Conservation (phyloP, 2,888 invertebrate species). For the Leucozona laternaria region DNA sequence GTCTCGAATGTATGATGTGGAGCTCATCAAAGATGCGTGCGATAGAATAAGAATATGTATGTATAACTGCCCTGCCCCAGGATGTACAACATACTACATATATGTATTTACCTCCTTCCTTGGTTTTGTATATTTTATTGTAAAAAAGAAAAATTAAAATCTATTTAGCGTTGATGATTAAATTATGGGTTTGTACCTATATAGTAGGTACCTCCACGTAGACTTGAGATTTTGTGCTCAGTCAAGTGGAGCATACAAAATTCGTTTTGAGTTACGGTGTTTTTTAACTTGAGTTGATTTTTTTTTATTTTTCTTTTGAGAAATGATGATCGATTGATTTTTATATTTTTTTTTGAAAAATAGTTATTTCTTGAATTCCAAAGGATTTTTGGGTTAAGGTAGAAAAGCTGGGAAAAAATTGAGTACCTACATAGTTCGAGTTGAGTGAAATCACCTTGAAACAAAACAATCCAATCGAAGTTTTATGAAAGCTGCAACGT, state of each 20-base stretch:
- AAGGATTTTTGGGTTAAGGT: background rate
- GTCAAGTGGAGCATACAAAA: constrained; percentile 64
- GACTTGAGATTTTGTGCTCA: constrained; percentile 20
- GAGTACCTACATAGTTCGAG: no score
- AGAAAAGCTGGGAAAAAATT: background rate
- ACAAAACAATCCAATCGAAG: background rate
- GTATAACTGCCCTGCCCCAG: constrained; percentile 61
- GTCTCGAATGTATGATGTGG: constrained; percentile 41
- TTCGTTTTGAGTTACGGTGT: constrained; percentile 45
- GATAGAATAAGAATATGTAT: background rate
- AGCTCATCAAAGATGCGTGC: constrained; percentile 69
- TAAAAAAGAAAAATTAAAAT: constrained; percentile 35
- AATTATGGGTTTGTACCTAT: constrained; percentile 72
- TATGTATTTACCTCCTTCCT: background rate
- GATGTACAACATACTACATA: constrained; percentile 1
- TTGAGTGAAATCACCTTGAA: background rate
- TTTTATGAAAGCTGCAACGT: background rate
- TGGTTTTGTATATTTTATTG: background rate
- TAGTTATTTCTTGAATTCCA: background rate
- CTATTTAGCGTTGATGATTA: constrained; percentile 77
- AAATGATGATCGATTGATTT: constrained; percentile 15
- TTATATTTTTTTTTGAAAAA: background rate
- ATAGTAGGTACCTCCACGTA: background rate
- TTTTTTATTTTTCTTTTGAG: background rate
- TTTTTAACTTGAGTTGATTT: background rate